Evolutionary conservation across 2,113 vertebrate genomes (phyloP).

Genomic region (Narcine bancroftii): DNA sequence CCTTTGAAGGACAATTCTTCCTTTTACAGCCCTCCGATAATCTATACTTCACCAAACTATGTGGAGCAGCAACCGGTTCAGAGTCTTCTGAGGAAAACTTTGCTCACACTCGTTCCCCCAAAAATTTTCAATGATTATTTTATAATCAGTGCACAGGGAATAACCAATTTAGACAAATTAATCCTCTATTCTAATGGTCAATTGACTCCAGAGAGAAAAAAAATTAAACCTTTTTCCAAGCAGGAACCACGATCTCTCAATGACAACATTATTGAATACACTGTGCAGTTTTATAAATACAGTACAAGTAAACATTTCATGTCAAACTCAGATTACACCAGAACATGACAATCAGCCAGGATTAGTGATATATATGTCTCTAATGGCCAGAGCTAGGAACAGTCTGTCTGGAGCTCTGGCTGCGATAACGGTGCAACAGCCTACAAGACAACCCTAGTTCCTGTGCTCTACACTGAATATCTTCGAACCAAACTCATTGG

Average conservation of each 20-base stretch:
- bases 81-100: not conserved
- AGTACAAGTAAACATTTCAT: not conserved
- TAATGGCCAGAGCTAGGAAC: not conserved
- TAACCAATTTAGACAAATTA: not conserved
- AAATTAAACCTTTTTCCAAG: not conserved
- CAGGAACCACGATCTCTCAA: too few species aligned
- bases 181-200: not conserved
- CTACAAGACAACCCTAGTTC: not conserved
- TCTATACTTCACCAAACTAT: not conserved
- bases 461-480: not conserved
- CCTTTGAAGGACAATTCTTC: not conserved
- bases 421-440: not conserved
- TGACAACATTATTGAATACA: not conserved
- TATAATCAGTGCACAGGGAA: not conserved
- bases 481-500: not conserved
- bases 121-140: not conserved
- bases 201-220: not conserved
- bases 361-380: slow-evolving; percentile 15
- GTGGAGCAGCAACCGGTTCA: not conserved
- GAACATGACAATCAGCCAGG: not conserved
- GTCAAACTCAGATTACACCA: not conserved
- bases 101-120: not conserved
- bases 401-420: not conserved
- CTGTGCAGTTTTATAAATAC: too few species aligned
- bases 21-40: not conserved